These are phyloP conservation scores for Pseudochirops corinnae DNA, from an alignment of 2,797 vertebrate species.

Conservation along the genomic window DNA sequence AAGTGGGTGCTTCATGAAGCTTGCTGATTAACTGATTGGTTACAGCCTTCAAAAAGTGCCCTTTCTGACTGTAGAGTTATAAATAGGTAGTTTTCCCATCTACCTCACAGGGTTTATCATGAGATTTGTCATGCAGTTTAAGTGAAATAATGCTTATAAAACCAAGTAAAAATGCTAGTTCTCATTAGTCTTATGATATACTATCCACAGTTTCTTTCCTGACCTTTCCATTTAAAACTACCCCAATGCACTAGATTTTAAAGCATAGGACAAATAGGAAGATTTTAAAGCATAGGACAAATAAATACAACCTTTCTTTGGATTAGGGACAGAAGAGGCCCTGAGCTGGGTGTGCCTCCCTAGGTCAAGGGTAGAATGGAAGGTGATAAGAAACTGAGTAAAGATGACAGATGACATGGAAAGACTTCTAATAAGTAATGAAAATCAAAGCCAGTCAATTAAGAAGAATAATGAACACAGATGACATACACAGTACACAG, in stretches of 20 bases:
- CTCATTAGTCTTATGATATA: background rate
- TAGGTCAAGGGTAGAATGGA: background rate
- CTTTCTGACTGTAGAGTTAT: background rate
- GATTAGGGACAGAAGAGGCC: background rate
- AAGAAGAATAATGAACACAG: background rate
- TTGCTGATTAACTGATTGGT: background rate
- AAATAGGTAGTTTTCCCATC: background rate
- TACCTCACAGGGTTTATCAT: background rate
- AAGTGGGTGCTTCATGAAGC: background rate
- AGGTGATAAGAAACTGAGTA: background rate
- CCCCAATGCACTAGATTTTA: background rate
- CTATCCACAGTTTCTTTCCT: background rate
- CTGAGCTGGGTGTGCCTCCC: background rate
- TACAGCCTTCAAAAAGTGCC: background rate
- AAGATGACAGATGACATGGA: background rate
- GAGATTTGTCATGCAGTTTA: background rate
- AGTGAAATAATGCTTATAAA: background rate
- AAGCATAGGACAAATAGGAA: background rate
- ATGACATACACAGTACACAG: background rate
- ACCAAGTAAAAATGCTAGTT: background rate
- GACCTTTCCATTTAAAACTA: background rate
- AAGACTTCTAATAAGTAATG: background rate
- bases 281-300: background rate
- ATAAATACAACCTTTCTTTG: background rate
- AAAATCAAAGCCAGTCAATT: background rate